Evolutionary conservation across 2,113 vertebrate species (phyloP).

Genomic region (Pluvialis apricaria): DNA sequence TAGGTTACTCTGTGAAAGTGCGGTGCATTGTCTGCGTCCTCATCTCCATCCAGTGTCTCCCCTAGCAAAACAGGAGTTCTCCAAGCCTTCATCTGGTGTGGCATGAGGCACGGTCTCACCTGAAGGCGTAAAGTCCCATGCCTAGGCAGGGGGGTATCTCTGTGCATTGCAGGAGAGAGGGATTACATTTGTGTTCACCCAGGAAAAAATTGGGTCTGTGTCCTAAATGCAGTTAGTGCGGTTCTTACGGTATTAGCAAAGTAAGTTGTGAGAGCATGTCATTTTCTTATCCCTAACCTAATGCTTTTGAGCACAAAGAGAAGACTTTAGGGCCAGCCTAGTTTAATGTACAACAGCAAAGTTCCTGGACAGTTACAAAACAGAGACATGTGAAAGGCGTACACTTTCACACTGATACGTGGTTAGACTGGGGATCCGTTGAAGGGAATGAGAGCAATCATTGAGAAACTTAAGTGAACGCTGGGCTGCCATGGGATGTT

Average conservation of each 20-base stretch:
- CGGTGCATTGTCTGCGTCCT: not conserved
- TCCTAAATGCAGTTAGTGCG: not conserved
- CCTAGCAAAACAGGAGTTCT: not conserved
- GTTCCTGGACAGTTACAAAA: not conserved
- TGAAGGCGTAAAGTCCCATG: not conserved
- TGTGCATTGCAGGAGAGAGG: not conserved
- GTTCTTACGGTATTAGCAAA: not conserved
- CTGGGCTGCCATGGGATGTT: not conserved
- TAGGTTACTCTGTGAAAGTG: not conserved
- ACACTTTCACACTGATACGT: rapidly evolving
- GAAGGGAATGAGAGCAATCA: not conserved
- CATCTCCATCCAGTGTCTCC: not conserved
- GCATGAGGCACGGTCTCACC: not conserved
- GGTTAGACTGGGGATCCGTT: not conserved
- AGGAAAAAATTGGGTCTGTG: rapidly evolving
- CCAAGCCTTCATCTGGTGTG: not conserved
- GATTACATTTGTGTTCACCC: not conserved
- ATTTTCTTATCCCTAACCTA: not conserved
- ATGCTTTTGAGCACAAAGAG: not conserved
- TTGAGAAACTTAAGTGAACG: not conserved
- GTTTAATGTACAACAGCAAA: not conserved
- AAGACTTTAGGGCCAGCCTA: not conserved
- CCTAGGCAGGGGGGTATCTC: not conserved
- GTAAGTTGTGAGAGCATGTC: not conserved
- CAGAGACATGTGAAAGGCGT: rapidly evolving